phyloP scores from a whole-genome alignment of 2,797 vertebrate genomes.

The Sciaenops ocellatus region DNA sequence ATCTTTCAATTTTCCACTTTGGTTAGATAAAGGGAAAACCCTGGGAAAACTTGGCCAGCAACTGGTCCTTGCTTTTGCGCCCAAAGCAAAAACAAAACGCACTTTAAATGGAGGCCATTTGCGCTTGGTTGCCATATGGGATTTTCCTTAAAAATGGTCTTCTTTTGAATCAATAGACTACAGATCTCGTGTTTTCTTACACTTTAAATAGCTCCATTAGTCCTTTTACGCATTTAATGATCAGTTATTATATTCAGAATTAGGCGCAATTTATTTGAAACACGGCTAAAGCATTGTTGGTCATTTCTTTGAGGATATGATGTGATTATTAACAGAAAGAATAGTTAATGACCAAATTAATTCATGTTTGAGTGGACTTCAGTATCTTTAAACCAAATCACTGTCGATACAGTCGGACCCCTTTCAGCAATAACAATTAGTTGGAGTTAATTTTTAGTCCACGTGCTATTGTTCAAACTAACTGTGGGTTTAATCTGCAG shows the following conservation, averaged over 20 bases:
- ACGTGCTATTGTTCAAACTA: slow-evolving; percentile 31
- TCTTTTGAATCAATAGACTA: slow-evolving; percentile 1
- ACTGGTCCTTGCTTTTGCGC: slow-evolving; percentile 53
- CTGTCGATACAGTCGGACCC: not conserved
- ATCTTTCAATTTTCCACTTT: slow-evolving; percentile 84
- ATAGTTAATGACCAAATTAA: not conserved
- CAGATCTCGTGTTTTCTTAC: not conserved
- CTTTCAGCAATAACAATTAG: slow-evolving; percentile 28
- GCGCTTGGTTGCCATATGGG: slow-evolving; percentile 58
- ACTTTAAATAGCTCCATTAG: not conserved
- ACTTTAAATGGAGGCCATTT: slow-evolving; percentile 31
- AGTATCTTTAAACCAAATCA: slow-evolving; percentile 20
- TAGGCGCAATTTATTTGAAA: not conserved
- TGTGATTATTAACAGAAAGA: slow-evolving; percentile 24
- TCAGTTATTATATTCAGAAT: not conserved
- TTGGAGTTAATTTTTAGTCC: slow-evolving; percentile 50
- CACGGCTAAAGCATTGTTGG: not conserved
- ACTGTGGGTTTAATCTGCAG: not conserved
- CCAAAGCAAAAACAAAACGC: slow-evolving; percentile 52
- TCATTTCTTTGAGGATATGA: not conserved
- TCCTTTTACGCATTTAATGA: not conserved
- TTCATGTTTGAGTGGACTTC: slow-evolving; percentile 14
- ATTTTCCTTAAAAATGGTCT: slow-evolving; percentile 17
- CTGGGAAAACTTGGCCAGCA: slow-evolving; percentile 73
- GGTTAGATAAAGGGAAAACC: slow-evolving; percentile 74